phyloP scores from a whole-genome alignment of 1,140 invertebrate species.

The Chelonus insularis region DNA sequence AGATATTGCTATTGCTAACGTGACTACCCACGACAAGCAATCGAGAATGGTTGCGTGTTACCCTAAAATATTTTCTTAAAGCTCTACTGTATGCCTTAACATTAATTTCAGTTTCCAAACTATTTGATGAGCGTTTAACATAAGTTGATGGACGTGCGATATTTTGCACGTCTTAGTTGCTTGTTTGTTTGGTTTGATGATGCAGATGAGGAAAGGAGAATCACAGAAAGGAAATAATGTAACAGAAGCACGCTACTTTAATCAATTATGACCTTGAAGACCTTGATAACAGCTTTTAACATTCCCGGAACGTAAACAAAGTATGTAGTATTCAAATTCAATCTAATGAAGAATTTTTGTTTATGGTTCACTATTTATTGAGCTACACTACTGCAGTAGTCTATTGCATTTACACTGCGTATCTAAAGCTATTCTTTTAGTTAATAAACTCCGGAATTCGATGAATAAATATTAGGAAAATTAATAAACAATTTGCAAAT shows the following conservation, averaged over 20 bases:
- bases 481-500: no score
- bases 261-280: slow-evolving; percentile 12
- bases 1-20: not conserved
- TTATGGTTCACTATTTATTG: no score
- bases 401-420: no score
- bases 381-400: no score
- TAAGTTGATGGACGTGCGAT: not conserved
- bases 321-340: not conserved
- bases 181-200: not conserved
- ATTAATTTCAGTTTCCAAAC: not conserved
- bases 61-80: no score
- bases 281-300: slow-evolving; percentile 5
- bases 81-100: no score
- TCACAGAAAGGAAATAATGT: not conserved
- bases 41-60: no score
- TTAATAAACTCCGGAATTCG: no score
- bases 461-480: no score
- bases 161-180: not conserved
- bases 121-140: not conserved
- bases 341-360: not conserved
- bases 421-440: no score
- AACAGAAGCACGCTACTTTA: slow-evolving; percentile 3
- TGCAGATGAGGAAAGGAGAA: not conserved
- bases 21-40: not conserved
- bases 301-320: not conserved